Evolutionary conservation across 2,113 vertebrate species (phyloP).

Genomic region (Corydoras maculifer): DNA sequence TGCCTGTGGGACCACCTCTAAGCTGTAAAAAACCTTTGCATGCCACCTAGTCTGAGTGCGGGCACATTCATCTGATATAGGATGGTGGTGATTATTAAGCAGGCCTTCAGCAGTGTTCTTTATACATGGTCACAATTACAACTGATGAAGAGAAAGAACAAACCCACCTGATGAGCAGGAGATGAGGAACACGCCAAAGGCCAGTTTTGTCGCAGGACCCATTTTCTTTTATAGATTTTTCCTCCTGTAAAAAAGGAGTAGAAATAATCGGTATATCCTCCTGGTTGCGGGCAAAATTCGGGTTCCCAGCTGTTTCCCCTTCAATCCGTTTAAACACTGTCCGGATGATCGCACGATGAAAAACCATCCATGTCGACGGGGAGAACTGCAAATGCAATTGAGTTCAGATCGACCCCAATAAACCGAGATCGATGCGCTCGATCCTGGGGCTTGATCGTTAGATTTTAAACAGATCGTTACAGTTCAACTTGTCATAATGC

Average conservation of each 20-base stretch:
- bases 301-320: conserved; percentile 15
- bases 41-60: no score
- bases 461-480: neutral
- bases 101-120: neutral
- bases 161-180: conserved; percentile 92
- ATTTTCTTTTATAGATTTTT: conserved; percentile 58
- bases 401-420: neutral
- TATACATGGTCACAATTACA: neutral
- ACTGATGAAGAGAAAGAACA: neutral
- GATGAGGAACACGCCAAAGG: conserved; percentile 90
- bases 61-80: no score
- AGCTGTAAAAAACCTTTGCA: no score
- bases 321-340: neutral
- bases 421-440: neutral
- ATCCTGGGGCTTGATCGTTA: neutral
- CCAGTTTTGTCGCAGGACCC: conserved; percentile 90
- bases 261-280: conserved; percentile 5
- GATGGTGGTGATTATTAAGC: neutral
- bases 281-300: conserved; percentile 11
- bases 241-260: neutral
- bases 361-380: conserved; percentile 29
- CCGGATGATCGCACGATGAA: conserved; percentile 9
- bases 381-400: neutral
- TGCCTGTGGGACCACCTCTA: no score
- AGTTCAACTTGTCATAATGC: neutral